Conservation (phyloP, 92 coral and sea anemone species). For the Umimayanthus chanpuru region DNA sequence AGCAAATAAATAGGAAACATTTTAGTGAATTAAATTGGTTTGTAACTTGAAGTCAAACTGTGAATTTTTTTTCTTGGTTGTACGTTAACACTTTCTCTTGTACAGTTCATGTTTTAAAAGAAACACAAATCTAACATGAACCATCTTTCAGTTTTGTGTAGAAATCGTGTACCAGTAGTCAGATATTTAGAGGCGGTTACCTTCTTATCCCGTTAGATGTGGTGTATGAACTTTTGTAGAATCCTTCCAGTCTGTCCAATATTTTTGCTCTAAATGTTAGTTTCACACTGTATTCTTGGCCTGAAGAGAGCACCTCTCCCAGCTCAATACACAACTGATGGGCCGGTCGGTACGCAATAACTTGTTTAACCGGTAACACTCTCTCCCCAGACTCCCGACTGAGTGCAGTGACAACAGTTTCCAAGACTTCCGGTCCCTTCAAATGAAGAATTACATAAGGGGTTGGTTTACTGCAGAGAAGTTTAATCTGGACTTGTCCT, state of each 20-base stretch:
- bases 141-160: no score
- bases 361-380: slow-evolving; percentile 17
- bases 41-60: no score
- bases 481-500: slow-evolving; percentile 49
- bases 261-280: slow-evolving; percentile 49
- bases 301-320: slow-evolving; percentile 11
- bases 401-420: slow-evolving; percentile 34
- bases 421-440: slow-evolving; percentile 43
- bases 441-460: slow-evolving; percentile 57
- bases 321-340: slow-evolving; percentile 63
- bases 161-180: no score
- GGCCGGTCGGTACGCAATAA: slow-evolving; percentile 33
- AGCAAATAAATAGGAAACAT: no score
- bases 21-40: no score
- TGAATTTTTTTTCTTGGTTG: no score
- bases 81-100: not conserved
- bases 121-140: no score
- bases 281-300: slow-evolving; percentile 35
- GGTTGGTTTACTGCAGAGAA: slow-evolving; percentile 54
- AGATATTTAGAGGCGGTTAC: slow-evolving; percentile 10
- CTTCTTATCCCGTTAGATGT: slow-evolving; percentile 32
- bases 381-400: slow-evolving; percentile 14
- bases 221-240: slow-evolving; percentile 56
- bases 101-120: not conserved
- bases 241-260: slow-evolving; percentile 57